Evolutionary conservation across 2,888 invertebrate genomes (phyloP), one percentile per base, ranked within the genome.

Genomic region (Zygogramma bicolorata): DNA sequence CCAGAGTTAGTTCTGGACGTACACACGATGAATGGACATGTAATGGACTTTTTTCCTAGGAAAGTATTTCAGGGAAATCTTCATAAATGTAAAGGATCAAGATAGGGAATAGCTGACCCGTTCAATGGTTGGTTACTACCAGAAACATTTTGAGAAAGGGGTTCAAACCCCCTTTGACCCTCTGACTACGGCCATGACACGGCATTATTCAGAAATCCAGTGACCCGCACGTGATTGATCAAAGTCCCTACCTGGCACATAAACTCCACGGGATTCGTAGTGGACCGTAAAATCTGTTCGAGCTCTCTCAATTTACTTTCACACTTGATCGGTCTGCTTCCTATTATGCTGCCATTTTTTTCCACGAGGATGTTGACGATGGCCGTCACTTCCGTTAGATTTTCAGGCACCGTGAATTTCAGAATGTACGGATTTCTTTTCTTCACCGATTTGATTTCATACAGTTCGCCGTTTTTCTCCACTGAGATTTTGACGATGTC

Each of bases 251-350:
- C 94, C 91, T 95, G 95, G 81, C 96, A 95, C 93, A 96, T 94
- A 82, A 96, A 95, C 85, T 95, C 95, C 65, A 96, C 88, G 0
- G 96, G 96, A 82, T 94, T 94, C 80, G 94, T 94, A 68, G 93
- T 92, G 4, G 93, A 91, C 40, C 94, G 88, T 67, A 96, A 88
- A 80, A 96, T 89, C 81, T 95, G 95, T 84, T 95, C 95, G 67
- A 96, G 88, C 84, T 96, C 96, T 34, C 95, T 89, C 65, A 96
- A 88, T 68, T 94, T 90, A 82, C 95, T 95, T 87, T 96, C 96
- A 86, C 96, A 96, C 86, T 96, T 96, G 79, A 96, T 92, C 81
- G 95, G 95, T n/a, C 95, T 88, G 53, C 93, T 90, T 0, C 96
- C 96, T 22, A 96, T 88, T 4, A 94, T 90, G 82, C 91, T 92